A percentile compares a stretch with the other conserved stretches of the same genome.
These are phyloP conservation scores for Cactoblastis cactorum DNA, from an alignment of 2,888 invertebrate genomes.

Conservation along the genomic window DNA sequence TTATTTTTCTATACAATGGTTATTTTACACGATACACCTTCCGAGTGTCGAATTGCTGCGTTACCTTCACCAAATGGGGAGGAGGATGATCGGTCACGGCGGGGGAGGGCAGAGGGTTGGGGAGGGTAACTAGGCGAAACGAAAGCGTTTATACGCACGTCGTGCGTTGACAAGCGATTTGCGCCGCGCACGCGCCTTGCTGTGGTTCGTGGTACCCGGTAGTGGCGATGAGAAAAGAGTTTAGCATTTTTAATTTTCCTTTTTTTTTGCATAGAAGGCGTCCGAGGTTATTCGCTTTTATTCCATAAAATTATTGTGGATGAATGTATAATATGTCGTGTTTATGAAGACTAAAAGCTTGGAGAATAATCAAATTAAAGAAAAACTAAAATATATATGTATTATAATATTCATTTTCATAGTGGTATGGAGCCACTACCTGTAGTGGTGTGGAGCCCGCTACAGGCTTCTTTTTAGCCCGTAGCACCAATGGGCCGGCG, in stretches of 20 bases:
- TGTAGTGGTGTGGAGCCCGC: too few species aligned
- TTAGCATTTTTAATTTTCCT: background rate
- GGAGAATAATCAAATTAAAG: too few species aligned
- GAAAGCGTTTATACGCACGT: slow-evolving; percentile 44
- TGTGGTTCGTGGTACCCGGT: background rate
- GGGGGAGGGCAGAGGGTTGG: slow-evolving; percentile 22
- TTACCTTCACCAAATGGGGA: background rate
- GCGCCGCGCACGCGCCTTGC: slow-evolving; percentile 57
- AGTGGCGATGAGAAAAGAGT: background rate
- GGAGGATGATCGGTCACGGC: slow-evolving; percentile 32
- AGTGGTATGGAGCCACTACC: too few species aligned
- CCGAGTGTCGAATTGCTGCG: slow-evolving; percentile 1
- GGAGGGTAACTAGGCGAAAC: slow-evolving; percentile 55
- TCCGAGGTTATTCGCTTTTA: too few species aligned
- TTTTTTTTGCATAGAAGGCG: too few species aligned
- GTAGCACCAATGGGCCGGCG: too few species aligned
- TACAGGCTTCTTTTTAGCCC: too few species aligned
- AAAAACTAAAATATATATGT: too few species aligned
- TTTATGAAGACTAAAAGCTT: too few species aligned
- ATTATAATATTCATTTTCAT: too few species aligned
- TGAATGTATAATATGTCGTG: too few species aligned
- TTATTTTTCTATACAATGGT: background rate
- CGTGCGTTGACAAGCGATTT: slow-evolving; percentile 65
- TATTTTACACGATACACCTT: slow-evolving; percentile 7
- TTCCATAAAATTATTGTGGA: too few species aligned